Base-by-base conservation (phyloP, 2,888 invertebrate species). In the Archips crataeganus region DNA sequence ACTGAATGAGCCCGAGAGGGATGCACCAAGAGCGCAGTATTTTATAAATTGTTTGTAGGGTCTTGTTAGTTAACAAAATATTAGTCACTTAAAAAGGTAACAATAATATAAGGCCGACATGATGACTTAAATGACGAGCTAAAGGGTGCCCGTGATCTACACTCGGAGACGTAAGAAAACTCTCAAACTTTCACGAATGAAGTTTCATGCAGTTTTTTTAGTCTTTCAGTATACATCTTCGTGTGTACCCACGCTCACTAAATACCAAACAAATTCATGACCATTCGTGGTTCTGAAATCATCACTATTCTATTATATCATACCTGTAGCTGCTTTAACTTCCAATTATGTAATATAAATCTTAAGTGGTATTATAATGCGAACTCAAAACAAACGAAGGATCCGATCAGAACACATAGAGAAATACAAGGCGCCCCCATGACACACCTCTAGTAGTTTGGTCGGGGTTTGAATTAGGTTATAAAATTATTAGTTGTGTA, bases 1-100 rank as follows among this genome's bases (percentile, higher is more conserved):
- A 81, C 78, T 75, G 77, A 72, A 54, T 61, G 81, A 80, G 78
- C 76, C 76, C 76, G 76, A 82, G 77, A 77, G 75, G 78, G 75
- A 81, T 81, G 87, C 89, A 89, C 86, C 81, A 81, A 83, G 82
- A 86, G 87, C 87, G 87, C 86, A 89, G 87, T 89, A 88, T 91
- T 89, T 85, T 86, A 80, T 76, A 84, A 86, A 79, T 80, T 83
- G 81, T 82, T 84, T 81, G 82, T 81, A 79, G 82, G 79, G 86
- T 88, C 82, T 84, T 86, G 81, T 83, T 85, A 84, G 84, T 85
- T 83, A 84, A 87, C 83, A 85, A 85, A 82, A 86, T 84, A 82
- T 86, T 88, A 87, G 87, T 88, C 86, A 87, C 82, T 84, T 82
- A 81, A 84, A 63, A 82, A 82, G 79, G 79, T 82, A 83, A 81